Evolutionary conservation across 1,140 invertebrate species (phyloP).

Genomic region (Diorhabda elongata): DNA sequence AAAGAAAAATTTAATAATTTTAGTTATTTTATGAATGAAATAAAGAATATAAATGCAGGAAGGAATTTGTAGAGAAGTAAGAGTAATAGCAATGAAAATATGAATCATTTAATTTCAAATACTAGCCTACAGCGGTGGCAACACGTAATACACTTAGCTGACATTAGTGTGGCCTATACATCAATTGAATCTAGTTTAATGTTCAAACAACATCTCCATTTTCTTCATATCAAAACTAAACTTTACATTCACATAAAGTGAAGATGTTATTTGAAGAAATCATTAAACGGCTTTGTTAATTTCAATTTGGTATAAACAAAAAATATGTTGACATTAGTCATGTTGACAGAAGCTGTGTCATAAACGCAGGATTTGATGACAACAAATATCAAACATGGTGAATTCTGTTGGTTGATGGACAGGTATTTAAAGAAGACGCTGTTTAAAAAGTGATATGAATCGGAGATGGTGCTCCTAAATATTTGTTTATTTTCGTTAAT

Average conservation of each 20-base stretch:
- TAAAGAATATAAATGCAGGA: too few species aligned
- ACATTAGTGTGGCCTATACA: too few species aligned
- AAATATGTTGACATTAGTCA: neutral
- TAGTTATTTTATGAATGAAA: too few species aligned
- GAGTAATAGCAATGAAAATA: too few species aligned
- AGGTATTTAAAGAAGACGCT: neutral
- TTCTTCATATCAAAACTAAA: neutral
- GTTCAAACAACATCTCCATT: neutral
- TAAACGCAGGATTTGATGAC: neutral
- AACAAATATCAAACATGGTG: neutral
- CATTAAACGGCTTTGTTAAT: too few species aligned
- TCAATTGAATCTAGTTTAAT: too few species aligned
- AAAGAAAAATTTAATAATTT: too few species aligned
- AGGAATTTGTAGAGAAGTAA: too few species aligned
- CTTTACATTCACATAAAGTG: neutral
- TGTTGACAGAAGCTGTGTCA: neutral
- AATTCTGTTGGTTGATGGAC: neutral
- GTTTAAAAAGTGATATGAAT: slow-evolving; percentile 22
- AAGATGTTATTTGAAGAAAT: neutral
- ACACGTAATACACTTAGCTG: too few species aligned
- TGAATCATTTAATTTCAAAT: too few species aligned
- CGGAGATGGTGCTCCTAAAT: slow-evolving; percentile 29
- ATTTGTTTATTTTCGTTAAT: slow-evolving; percentile 32
- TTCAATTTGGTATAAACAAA: neutral
- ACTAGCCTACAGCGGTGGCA: too few species aligned